phyloP scores from a whole-genome alignment of 2,797 vertebrate genomes.

The Mormyrops boulengeri region DNA sequence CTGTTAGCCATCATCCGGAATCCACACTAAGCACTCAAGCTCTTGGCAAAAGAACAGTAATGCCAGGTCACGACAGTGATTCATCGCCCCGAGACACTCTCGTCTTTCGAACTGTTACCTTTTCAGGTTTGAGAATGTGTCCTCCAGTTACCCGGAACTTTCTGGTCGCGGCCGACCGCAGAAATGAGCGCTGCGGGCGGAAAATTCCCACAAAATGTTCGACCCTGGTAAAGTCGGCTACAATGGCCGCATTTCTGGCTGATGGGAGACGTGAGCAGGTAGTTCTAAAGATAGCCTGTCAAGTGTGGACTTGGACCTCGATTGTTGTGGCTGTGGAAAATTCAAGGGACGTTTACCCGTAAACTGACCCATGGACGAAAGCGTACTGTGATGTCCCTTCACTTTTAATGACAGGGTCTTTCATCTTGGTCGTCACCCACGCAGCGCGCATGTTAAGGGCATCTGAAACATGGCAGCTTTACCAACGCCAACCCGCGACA shows the following conservation, averaged over 20 bases:
- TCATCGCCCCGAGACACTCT: constrained; percentile 8
- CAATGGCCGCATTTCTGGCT: not conserved
- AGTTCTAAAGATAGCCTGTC: not conserved
- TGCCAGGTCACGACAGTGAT: constrained; percentile 8
- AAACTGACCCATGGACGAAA: not conserved
- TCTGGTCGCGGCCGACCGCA: not conserved
- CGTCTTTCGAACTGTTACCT: not conserved
- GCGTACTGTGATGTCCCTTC: not conserved
- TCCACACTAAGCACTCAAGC: not conserved
- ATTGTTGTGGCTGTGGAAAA: not conserved
- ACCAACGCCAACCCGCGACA: constrained; percentile 1
- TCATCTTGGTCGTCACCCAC: not conserved
- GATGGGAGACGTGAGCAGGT: not conserved
- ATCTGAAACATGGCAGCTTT: constrained; percentile 14
- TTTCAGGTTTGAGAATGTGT: not conserved
- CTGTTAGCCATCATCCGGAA: not conserved
- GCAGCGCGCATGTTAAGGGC: not conserved
- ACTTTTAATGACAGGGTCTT: not conserved
- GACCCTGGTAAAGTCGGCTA: not conserved
- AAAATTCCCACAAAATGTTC: not conserved
- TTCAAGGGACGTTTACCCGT: not conserved
- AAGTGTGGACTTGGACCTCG: not conserved
- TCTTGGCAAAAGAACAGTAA: not conserved
- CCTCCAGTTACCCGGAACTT: not conserved
- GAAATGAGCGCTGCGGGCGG: not conserved